Evolutionary conservation across 1,140 invertebrate genomes (phyloP), one percentile per base, ranked within the genome.

Genomic region (Temnothorax curvispinosus): DNA sequence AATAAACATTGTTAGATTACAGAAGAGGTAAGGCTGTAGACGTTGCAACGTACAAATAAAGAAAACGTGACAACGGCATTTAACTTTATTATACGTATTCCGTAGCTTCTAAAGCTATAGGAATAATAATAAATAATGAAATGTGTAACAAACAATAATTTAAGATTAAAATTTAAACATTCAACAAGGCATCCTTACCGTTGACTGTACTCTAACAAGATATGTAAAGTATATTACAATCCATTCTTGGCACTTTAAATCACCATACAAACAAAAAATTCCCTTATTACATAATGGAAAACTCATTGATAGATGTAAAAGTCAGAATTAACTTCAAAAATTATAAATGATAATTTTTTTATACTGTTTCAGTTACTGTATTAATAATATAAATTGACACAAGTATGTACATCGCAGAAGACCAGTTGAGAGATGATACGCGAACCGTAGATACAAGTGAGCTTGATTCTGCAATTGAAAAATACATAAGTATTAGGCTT

Each of bases 381-480:
- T 9, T 75, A 71, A 27, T 27, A 27, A 62, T 44, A 32, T 56
- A 76, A 84, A 81, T n/a, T 60, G 56, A 72, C 72, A 65, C 7
- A 78, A 90, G 8, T 90, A 91, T 90, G 50, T 90, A 91, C 89
- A 90, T 89, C 88, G 60, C 65, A 93, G 92, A 76, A 89, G 54
- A 89, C 87, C 91, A 89, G 88, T 87, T 91, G 47, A 78, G 32
- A 54, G 85, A 41, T 88, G 89, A 88, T 84, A 85, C 75, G 18
- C 89, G 84, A 60, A 77, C 87, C 3, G n/a, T 90, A 72, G 88
- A 89, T 35, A 67, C 88, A 35, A 64, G 76, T 32, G 75, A 80
- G 74, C 44, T 88, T 69, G 78, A 86, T 77, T 90, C 93, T 87
- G 82, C 80, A 89, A 90, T 90, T 62, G 65, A 76, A 89, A 92